Base-by-base conservation (phyloP, 2,113 vertebrate genomes). In the Pontoporia blainvillei region DNA sequence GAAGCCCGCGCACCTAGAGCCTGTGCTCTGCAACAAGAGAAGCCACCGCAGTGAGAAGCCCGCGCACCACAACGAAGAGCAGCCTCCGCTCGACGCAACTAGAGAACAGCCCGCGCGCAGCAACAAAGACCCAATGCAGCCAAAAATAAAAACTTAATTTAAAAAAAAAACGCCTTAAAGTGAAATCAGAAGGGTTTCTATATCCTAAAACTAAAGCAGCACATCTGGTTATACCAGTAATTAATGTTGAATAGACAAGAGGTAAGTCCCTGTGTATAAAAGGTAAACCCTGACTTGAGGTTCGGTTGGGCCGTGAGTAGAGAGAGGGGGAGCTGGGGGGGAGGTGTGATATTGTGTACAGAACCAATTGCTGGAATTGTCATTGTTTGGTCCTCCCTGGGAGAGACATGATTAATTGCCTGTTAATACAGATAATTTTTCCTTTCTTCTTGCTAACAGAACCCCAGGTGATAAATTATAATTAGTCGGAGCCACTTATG, bases 371-470 rank as follows among this genome's bases (percentile, higher is more conserved):
- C 85, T 83, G 72, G 21, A 44, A 62, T 46, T 29, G n/a, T 72
- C 85, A 59, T 9, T 57, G 36, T 52, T 62, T n/a, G n/a, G 49
- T 46, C 52, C 15, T 95, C 29, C 62, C 29, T 79, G 18, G 13
- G 52, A 34, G 66, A 86, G n/a, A 72, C 39, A 31, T 27, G 34
- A 52, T 49, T 44, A 61, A 34, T 34, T 86, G 34, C 23, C 64
- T 31, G 27, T 36, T 73, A 67, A 76, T 87, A 49, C 21, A 84
- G 62, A 23, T 36, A 85, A 25, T 14, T 34, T 91, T 90, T 69
- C 88, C 36, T 92, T 81, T 93, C 34, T 90, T 76, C 66, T 76
- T 76, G 72, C 39, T 72, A 88, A 89, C 34, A 82, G 83, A 89
- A 84, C 11, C 31, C 61, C 20, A 59, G 25, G 66, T 59, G 86